A percentile compares a stretch with the other conserved stretches of the same genome.
These are phyloP conservation scores for Percina caprodes DNA, from an alignment of 2,113 vertebrate species.

Conservation along the genomic window DNA sequence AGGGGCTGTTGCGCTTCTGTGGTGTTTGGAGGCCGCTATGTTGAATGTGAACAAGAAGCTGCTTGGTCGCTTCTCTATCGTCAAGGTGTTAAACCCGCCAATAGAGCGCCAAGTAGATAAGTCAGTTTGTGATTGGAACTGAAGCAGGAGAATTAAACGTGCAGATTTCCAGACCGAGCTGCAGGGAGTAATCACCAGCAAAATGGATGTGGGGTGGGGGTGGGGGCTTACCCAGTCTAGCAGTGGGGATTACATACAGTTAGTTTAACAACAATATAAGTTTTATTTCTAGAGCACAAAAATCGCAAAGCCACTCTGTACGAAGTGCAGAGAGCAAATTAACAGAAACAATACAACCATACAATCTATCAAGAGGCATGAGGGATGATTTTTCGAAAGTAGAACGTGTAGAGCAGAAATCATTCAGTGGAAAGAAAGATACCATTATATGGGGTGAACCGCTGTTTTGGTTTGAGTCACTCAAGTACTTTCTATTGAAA, in stretches of 20 bases:
- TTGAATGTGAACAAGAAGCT: too few species aligned
- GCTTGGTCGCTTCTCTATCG: too few species aligned
- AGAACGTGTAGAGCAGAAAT: conserved; percentile 17
- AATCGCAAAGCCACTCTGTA: background rate
- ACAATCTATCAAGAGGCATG: background rate
- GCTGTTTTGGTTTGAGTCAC: conserved; percentile 46
- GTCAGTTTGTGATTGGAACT: too few species aligned
- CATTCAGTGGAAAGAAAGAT: background rate
- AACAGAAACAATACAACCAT: background rate
- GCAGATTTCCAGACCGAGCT: too few species aligned
- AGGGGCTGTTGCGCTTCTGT: too few species aligned
- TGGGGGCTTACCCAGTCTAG: too few species aligned
- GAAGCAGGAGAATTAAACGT: too few species aligned
- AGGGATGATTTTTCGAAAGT: conserved; percentile 27
- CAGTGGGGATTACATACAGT: background rate
- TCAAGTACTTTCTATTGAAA: background rate
- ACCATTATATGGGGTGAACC: background rate
- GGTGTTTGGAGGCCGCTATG: too few species aligned
- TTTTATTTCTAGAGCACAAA: background rate
- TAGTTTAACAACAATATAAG: background rate
- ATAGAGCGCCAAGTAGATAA: too few species aligned
- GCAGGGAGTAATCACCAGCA: too few species aligned
- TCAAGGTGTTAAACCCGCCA: too few species aligned
- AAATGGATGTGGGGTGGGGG: too few species aligned
- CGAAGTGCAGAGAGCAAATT: background rate